Evolutionary conservation across 2,888 invertebrate species (phyloP).

Genomic region (Chrysopilus asiliformis): DNA sequence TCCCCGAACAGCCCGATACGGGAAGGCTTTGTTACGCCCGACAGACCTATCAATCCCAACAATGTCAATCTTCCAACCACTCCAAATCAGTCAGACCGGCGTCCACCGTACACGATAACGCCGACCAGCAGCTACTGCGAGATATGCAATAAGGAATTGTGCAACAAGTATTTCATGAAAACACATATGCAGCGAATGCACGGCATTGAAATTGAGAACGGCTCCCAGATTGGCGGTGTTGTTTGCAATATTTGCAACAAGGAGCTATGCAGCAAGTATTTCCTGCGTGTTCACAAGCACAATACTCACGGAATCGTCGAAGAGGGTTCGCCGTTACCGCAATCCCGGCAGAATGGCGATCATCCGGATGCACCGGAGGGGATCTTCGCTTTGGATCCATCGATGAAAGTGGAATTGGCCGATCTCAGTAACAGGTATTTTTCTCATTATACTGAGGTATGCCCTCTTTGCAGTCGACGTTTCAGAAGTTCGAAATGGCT

Average conservation of each 20-base stretch:
- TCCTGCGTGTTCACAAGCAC: slow-evolving; percentile 92
- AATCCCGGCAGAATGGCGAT: slow-evolving; percentile 32
- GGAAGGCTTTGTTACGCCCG: slow-evolving; percentile 38
- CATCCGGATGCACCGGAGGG: slow-evolving; percentile 22
- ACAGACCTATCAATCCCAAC: slow-evolving; percentile 29
- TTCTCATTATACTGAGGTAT: slow-evolving; percentile 58
- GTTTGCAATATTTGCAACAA: slow-evolving; percentile 97
- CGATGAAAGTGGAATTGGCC: slow-evolving; percentile 26
- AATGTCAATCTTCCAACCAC: slow-evolving; percentile 14
- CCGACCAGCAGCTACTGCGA: slow-evolving; percentile 86
- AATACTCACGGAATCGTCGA: slow-evolving; percentile 95
- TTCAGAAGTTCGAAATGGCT: slow-evolving; percentile 82
- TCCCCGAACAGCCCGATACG: slow-evolving; percentile 28
- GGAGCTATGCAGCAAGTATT: slow-evolving; percentile 96
- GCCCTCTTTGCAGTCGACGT: slow-evolving; percentile 72
- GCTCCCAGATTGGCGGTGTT: slow-evolving; percentile 83
- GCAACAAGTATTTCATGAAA: slow-evolving; percentile 99
- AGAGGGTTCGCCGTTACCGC: slow-evolving; percentile 49
- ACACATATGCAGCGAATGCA: slow-evolving; percentile 99
- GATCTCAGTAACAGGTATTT: slow-evolving; percentile 50
- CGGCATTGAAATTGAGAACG: slow-evolving; percentile 85
- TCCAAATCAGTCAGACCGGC: slow-evolving; percentile 26
- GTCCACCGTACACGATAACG: slow-evolving; percentile 45
- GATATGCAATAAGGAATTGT: slow-evolving; percentile 95
- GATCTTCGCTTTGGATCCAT: slow-evolving; percentile 20